Conservation (phyloP, 2,797 vertebrate genomes). For the Anomalospiza imberbis region DNA sequence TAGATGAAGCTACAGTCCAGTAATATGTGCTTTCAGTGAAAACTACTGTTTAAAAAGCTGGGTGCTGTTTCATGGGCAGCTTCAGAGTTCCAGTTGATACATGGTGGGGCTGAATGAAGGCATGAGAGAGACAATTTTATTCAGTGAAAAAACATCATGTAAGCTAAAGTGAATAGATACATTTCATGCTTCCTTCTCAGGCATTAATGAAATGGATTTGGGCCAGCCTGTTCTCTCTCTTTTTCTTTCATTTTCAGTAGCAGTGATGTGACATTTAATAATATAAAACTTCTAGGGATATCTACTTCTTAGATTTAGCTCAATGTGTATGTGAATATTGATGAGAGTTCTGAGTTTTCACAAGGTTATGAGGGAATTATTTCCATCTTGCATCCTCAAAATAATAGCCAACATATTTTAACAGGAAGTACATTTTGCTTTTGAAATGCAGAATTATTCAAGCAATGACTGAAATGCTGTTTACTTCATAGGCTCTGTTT, state of each 20-base stretch:
- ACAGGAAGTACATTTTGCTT: neutral
- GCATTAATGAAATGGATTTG: neutral
- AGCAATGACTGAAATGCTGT: neutral
- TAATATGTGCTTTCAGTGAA: neutral
- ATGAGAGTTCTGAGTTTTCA: neutral
- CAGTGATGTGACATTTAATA: neutral
- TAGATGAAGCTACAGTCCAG: neutral
- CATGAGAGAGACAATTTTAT: neutral
- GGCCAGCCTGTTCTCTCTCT: neutral
- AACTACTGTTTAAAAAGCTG: neutral
- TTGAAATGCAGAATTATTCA: neutral
- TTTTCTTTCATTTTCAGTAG: neutral
- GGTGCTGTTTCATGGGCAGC: neutral
- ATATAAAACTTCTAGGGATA: neutral
- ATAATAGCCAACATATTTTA: neutral
- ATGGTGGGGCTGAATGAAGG: neutral
- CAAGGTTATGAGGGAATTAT: neutral
- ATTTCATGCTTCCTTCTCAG: neutral
- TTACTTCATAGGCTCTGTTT: neutral
- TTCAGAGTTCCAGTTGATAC: neutral
- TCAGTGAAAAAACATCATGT: neutral
- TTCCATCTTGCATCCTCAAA: slow-evolving; percentile 6
- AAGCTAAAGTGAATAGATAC: neutral
- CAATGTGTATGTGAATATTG: neutral
- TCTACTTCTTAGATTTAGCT: neutral